These are phyloP conservation scores for Rhabdophis nuchalis DNA, from an alignment of 2,797 vertebrate genomes.

Conservation along the genomic window DNA sequence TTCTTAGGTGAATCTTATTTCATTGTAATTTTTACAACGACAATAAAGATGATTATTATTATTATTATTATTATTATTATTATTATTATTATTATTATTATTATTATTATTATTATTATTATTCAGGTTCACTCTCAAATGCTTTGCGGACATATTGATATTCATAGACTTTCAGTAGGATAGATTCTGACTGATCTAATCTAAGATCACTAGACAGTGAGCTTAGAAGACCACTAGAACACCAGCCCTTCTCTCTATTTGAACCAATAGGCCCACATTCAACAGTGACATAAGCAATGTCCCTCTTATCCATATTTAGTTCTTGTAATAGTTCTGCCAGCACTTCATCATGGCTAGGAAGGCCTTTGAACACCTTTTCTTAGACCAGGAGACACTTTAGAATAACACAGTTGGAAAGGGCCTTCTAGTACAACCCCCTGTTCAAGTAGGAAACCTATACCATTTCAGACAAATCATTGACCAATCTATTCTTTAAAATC, in stretches of 20 bases:
- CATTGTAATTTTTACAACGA: too few relatives aligned
- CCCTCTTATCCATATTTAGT: not conserved
- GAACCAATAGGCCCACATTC: not conserved
- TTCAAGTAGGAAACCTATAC: not conserved
- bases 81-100: too few relatives aligned
- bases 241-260: not conserved
- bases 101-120: too few relatives aligned
- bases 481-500: not conserved
- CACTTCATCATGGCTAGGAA: not conserved
- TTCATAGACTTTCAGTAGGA: not conserved
- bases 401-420: not conserved
- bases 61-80: too few relatives aligned
- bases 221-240: too few relatives aligned
- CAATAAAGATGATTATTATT: too few relatives aligned
- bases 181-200: not conserved
- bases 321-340: not conserved
- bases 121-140: not conserved
- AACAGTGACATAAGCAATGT: not conserved
- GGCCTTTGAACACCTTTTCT: not conserved
- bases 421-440: not conserved
- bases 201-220: not conserved
- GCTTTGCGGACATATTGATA: not conserved
- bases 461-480: not conserved
- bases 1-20: not conserved
- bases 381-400: not conserved